Evolutionary conservation across 2,888 invertebrate genomes (phyloP).

Genomic region (Panorpa germanica): DNA sequence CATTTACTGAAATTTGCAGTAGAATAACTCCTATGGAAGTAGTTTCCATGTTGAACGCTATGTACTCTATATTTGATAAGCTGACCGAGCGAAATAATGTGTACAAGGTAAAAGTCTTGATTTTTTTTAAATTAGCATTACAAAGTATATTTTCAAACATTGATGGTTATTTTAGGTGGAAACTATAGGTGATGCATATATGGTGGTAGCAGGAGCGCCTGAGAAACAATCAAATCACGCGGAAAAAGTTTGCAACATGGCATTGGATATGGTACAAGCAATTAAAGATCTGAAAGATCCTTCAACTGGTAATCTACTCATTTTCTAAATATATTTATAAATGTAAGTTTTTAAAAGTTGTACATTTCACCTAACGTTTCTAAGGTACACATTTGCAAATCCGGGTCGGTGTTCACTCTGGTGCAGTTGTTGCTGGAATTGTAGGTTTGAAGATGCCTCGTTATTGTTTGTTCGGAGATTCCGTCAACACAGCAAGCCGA

Average conservation of each 20-base stretch:
- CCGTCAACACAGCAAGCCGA: conserved; percentile 76
- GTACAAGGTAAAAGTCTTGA: conserved; percentile 4
- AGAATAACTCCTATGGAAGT: conserved; percentile 94
- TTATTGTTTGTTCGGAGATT: conserved; percentile 75
- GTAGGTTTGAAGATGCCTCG: conserved; percentile 88
- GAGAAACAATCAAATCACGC: conserved; percentile 81
- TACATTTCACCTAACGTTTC: neutral
- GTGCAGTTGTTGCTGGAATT: conserved; percentile 84
- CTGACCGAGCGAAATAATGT: conserved; percentile 84
- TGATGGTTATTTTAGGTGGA: conserved; percentile 47
- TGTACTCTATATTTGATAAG: conserved; percentile 94
- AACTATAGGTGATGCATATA: conserved; percentile 95
- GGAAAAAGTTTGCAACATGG: conserved; percentile 86
- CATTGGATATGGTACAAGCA: conserved; percentile 87
- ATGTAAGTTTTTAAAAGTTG: neutral
- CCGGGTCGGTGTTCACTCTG: conserved; percentile 76
- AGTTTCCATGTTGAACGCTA: conserved; percentile 90
- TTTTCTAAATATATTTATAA: conserved; percentile 1
- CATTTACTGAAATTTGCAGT: conserved; percentile 93
- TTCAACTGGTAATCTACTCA: conserved; percentile 46
- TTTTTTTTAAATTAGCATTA: neutral
- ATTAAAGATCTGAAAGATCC: conserved; percentile 84
- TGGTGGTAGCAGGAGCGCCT: conserved; percentile 94
- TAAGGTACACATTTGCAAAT: conserved; percentile 62
- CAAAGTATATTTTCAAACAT: neutral